Percentiles rank a stretch among this genome's conserved stretches.
Conservation (phyloP, 2,888 invertebrate species). For the Ophioninae sp. region DNA sequence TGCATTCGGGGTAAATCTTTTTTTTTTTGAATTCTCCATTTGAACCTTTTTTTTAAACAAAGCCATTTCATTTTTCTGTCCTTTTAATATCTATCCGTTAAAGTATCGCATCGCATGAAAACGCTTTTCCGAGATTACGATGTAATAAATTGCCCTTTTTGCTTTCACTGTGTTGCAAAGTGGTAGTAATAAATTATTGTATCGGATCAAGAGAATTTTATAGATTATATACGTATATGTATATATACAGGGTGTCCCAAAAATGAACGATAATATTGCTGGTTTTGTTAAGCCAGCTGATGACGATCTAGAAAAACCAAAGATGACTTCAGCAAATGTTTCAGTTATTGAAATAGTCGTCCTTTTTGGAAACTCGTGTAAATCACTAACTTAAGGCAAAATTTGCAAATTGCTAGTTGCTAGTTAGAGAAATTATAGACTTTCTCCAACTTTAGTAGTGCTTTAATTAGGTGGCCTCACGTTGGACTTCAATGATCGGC, state of each 20-base stretch:
- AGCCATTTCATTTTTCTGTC: background rate
- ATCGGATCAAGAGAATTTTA: background rate
- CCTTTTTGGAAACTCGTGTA: no score
- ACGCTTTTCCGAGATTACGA: slow-evolving; percentile 8
- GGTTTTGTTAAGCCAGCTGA: no score
- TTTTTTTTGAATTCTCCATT: background rate
- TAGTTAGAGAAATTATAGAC: no score
- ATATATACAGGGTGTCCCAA: background rate
- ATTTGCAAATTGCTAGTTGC: no score
- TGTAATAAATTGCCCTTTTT: slow-evolving; percentile 3
- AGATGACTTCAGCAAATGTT: no score
- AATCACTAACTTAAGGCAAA: no score
- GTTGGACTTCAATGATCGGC: no score
- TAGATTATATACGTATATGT: background rate
- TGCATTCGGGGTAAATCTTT: background rate
- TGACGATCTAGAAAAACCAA: no score
- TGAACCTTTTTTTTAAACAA: background rate
- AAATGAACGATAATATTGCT: no score
- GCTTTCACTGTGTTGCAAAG: background rate
- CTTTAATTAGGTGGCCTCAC: no score
- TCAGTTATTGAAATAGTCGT: no score
- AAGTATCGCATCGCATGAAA: slow-evolving; percentile 25
- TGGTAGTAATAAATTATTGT: slow-evolving; percentile 2
- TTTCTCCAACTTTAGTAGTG: no score
- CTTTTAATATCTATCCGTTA: background rate